A percentile compares a stretch with the other conserved stretches of the same genome.
These are phyloP conservation scores for Acheta domesticus DNA, from an alignment of 2,888 invertebrate species.

Conservation along the genomic window DNA sequence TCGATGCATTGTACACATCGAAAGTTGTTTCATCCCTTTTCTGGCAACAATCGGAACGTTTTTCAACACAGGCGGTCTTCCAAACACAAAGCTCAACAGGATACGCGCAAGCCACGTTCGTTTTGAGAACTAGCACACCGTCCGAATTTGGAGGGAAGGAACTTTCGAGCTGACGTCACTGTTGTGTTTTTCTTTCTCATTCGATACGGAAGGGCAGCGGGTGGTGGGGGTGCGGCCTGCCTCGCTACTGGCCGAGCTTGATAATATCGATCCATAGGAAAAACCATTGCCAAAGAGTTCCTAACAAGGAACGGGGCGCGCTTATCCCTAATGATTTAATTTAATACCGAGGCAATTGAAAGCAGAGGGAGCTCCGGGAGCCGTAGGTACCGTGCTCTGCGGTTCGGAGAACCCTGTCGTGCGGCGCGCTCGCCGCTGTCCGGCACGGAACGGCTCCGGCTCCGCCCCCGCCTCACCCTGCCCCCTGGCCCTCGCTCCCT, in stretches of 20 bases:
- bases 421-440: too few species aligned
- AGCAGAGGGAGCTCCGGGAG: too few species aligned
- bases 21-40: too few species aligned
- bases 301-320: not conserved
- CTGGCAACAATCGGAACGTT: too few species aligned
- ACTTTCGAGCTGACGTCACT: not conserved
- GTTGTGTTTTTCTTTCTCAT: constrained; percentile 7
- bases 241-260: not conserved
- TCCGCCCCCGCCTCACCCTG: too few species aligned
- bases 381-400: too few species aligned
- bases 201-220: not conserved
- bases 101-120: not conserved
- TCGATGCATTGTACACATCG: too few species aligned
- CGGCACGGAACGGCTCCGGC: too few species aligned
- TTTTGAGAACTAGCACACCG: not conserved
- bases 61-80: not conserved
- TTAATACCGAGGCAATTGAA: not conserved
- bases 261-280: constrained; percentile 18
- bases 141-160: not conserved
- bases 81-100: not conserved
- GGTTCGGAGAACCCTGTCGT: too few species aligned
- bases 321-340: not conserved
- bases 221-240: not conserved
- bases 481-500: too few species aligned
- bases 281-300: not conserved